phyloP scores from a whole-genome alignment of 1,140 invertebrate genomes.

The Papilio polytes region DNA sequence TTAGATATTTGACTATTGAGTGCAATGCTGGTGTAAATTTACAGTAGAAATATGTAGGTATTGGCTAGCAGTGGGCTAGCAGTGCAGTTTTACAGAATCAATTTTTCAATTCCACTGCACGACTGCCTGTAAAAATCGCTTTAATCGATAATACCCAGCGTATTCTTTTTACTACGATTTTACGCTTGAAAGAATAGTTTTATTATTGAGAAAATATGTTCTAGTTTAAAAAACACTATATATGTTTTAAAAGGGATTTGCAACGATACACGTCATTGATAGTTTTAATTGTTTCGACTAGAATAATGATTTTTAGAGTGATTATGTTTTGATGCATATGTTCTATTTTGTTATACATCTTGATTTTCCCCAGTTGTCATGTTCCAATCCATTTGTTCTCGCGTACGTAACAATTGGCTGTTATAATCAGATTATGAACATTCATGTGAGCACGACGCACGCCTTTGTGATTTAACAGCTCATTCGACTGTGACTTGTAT shows the following conservation, averaged over 20 bases:
- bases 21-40: too few relatives aligned
- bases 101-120: too few relatives aligned
- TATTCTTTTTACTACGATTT: not conserved
- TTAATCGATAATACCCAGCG: not conserved
- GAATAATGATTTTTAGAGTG: too few relatives aligned
- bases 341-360: not conserved
- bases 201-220: not conserved
- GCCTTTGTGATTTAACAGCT: slow-evolving; percentile 6
- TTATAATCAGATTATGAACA: slow-evolving; percentile 19
- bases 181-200: not conserved
- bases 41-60: too few relatives aligned
- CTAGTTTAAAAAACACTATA: not conserved
- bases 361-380: not conserved
- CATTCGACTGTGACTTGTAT: not conserved
- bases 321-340: not conserved
- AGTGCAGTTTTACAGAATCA: too few relatives aligned
- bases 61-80: too few relatives aligned
- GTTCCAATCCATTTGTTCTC: not conserved
- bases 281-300: too few relatives aligned
- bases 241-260: not conserved
- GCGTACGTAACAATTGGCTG: slow-evolving; percentile 9
- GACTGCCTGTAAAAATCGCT: not conserved
- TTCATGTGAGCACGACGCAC: not conserved
- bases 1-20: too few relatives aligned
- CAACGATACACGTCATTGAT: too few relatives aligned